Evolutionary conservation across 1,140 invertebrate genomes (phyloP), one percentile per base, ranked within the genome.

Genomic region (Spodoptera frugiperda): DNA sequence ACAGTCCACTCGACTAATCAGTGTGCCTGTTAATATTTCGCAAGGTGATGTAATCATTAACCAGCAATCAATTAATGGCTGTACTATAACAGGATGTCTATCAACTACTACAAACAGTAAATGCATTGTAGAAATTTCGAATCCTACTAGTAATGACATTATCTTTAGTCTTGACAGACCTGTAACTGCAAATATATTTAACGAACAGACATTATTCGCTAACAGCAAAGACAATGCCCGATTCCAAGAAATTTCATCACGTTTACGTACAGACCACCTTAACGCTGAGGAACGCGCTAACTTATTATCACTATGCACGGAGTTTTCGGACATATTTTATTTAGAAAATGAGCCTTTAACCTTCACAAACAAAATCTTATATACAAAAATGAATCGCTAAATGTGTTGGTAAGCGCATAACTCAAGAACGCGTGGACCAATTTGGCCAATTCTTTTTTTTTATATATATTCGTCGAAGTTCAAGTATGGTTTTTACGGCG

Each of bases 311-410:
- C 6, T 61, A 39, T 61, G 57, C n/a, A 14, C 30, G 6, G 30
- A 63, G 12, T 63, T 17, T 33, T n/a, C 59, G 2, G 59, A 63
- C 14, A 30, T 61, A 30, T 61, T 61, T 61, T 61, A 61, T 14
- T n/a, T 61, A 2, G 57, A 61, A 9, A 30, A 30, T 14, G 54
- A 55, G 14, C 15, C 54, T 8, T 55, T 55, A 55, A 55, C 54
- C 25, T 30, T 30, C 25, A 30, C 25, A 30, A 30, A 30, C 5
- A 30, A 30, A 30, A 30, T n/a, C n/a, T 30, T 30, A 30, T 3
- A 30, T 5, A 30, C 5, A 30, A 30, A 30, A 30, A 3, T 30
- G n/a, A n/a, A n/a, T n/a, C n/a, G n/a, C n/a, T n/a, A n/a, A n/a
- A n/a, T n/a, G n/a, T n/a, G n/a, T n/a, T n/a, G n/a, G n/a, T n/a